Percentiles rank a stretch among this genome's conserved stretches.
These are phyloP conservation scores for Poecilia picta DNA, from an alignment of 2,797 vertebrate species.

Conservation along the genomic window DNA sequence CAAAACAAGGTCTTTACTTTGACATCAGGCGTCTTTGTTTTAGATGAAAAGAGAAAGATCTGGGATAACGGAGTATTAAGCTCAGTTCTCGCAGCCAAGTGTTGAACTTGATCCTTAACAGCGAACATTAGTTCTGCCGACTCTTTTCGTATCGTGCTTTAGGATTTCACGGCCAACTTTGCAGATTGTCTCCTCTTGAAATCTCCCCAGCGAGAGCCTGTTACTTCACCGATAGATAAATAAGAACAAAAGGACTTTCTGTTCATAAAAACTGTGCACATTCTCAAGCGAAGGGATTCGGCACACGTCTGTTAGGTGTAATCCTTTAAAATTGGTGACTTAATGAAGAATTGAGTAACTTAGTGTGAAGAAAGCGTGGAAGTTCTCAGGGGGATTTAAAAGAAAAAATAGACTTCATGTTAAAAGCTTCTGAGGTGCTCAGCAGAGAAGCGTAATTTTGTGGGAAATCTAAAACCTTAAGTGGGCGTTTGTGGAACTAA, in stretches of 20 bases:
- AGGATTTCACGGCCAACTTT: slow-evolving; percentile 34
- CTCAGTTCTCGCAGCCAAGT: slow-evolving; percentile 41
- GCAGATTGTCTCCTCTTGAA: slow-evolving; percentile 46
- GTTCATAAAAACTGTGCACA: slow-evolving; percentile 47
- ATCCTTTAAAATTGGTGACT: slow-evolving; percentile 36
- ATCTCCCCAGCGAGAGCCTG: slow-evolving; percentile 45
- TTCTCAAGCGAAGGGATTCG: slow-evolving; percentile 29
- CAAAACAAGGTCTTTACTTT: slow-evolving; percentile 49
- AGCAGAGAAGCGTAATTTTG: slow-evolving; percentile 17
- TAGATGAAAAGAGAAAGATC: slow-evolving; percentile 62
- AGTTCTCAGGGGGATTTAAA: slow-evolving; percentile 29
- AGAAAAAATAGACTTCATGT: slow-evolving; percentile 15
- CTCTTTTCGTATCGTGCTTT: slow-evolving; percentile 25
- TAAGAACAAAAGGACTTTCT: slow-evolving; percentile 48
- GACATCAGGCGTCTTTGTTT: slow-evolving; percentile 59
- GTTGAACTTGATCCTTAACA: slow-evolving; percentile 53
- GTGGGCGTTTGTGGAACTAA: slow-evolving; percentile 29
- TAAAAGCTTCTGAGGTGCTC: slow-evolving; percentile 33
- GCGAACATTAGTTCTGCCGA: slow-evolving; percentile 39
- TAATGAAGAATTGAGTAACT: slow-evolving; percentile 27
- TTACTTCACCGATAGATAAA: slow-evolving; percentile 48
- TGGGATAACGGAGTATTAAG: slow-evolving; percentile 47
- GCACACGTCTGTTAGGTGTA: slow-evolving; percentile 38
- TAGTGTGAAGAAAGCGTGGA: slow-evolving; percentile 29
- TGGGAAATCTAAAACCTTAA: slow-evolving; percentile 44